A percentile compares a stretch with the other conserved stretches of the same genome.
Conservation (phyloP, 2,797 vertebrate genomes). For the Ara ararauna region DNA sequence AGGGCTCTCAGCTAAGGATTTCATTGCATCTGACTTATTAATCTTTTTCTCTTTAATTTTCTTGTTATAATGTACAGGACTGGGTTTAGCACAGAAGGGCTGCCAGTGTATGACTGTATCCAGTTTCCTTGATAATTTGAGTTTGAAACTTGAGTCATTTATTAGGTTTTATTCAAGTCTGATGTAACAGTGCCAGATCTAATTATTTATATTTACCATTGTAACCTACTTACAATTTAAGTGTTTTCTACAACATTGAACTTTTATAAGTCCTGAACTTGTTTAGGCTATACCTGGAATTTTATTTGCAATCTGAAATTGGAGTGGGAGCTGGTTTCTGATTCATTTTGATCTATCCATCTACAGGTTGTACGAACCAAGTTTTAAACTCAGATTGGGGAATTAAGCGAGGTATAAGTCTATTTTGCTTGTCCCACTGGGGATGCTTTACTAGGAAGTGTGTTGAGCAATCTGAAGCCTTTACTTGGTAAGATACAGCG, state of each 20-base stretch:
- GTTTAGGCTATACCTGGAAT: neutral
- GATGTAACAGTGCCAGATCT: neutral
- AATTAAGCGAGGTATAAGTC: neutral
- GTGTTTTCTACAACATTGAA: neutral
- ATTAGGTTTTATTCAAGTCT: neutral
- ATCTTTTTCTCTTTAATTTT: neutral
- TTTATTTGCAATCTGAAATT: neutral
- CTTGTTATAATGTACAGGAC: neutral
- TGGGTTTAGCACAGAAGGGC: accelerated
- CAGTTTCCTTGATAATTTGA: neutral
- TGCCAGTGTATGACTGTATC: neutral
- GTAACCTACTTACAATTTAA: neutral
- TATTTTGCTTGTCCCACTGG: neutral
- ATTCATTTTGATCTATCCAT: neutral
- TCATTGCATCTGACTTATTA: neutral
- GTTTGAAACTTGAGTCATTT: neutral
- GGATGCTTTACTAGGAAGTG: neutral
- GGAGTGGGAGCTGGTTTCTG: neutral
- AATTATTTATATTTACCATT: constrained; percentile 2
- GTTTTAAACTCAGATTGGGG: neutral
- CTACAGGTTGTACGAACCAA: neutral
- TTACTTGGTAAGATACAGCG: neutral
- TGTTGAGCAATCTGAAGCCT: neutral
- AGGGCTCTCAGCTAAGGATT: neutral
- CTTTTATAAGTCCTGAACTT: neutral